Conservation (phyloP, 2,797 vertebrate genomes). For the Adelosebastes latens region DNA sequence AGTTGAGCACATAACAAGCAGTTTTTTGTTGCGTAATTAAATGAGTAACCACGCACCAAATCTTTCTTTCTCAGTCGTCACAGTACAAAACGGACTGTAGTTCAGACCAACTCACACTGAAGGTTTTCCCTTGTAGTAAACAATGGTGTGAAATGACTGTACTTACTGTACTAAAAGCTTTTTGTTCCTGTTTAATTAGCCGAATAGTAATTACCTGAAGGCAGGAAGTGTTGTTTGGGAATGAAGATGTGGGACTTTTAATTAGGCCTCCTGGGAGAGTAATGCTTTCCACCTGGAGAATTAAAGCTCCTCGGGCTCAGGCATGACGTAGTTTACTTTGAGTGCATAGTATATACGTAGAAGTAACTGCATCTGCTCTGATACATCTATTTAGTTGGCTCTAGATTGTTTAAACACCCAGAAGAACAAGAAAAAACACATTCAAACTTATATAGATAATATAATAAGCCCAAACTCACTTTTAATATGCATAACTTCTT, state of each 20-base stretch:
- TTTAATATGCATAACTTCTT: neutral
- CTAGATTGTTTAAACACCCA: neutral
- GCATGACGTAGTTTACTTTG: constrained; percentile 24
- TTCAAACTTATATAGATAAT: neutral
- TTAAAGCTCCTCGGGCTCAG: constrained; percentile 18
- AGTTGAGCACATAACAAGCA: neutral
- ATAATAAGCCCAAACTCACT: neutral
- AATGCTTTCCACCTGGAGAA: constrained; percentile 48
- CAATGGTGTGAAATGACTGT: constrained; percentile 26
- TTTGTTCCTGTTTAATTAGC: constrained; percentile 63
- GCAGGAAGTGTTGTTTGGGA: constrained; percentile 62
- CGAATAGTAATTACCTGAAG: constrained; percentile 49
- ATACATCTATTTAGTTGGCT: neutral
- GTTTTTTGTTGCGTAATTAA: constrained; percentile 8
- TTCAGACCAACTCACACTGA: neutral
- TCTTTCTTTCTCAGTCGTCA: neutral
- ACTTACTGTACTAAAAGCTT: constrained; percentile 42
- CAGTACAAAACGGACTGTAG: neutral
- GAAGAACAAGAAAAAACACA: neutral
- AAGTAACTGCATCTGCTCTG: neutral
- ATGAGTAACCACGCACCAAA: neutral
- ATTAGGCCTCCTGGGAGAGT: constrained; percentile 66
- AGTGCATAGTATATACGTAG: neutral
- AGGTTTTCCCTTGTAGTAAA: neutral
- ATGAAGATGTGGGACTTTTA: constrained; percentile 64